Evolutionary conservation across 2,113 vertebrate species (phyloP), one percentile per base, ranked within the genome.

Genomic region (Leucosticte australis): DNA sequence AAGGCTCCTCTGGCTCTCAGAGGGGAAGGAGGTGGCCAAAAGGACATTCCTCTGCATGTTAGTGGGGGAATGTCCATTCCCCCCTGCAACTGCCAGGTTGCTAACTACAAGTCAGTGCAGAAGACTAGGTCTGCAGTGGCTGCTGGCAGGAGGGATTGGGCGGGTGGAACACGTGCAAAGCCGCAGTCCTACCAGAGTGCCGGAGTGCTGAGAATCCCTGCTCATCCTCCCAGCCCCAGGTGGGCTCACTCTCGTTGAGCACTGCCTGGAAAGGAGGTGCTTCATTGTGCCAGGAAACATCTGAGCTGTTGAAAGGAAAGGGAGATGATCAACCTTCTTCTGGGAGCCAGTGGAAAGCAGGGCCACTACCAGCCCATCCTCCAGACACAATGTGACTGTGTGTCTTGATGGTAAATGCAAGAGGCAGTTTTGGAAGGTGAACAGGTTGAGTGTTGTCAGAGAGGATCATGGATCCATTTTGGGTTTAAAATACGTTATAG

Each of bases 121-220:
- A 77, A 89, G 53, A 18, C 21, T 21, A 2, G 52, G 41, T 52
- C 41, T 15, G 8, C 3, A 2, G 67, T 81, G 46, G 50, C 49
- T 79, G 59, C 64, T 52, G 53, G 49, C 1, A 1, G 15, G 20
- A 90, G 33, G 50, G 37, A 16, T 15, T 30, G 37, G 68, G 52
- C 28, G 57, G 31, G 10, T 42, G 39, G 47, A 50, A 47, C 7
- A 17, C 0, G 0, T 1, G 2, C 1, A 15, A 62, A 65, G 9
- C 31, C 0, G 1, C 17, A 3, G 2, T 89, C 98, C 97, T 95
- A 99, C 99, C 99, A 53, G 99, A 99, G 96, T 99, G 98, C 78
- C 99, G 98, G 52, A 99, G 98, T 5, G 99, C 99, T 4, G 99
- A 99, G 96, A 99, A 99, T 42, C 99, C 99, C 92, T 99, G 99